Conservation (phyloP, 2,797 vertebrate species). For the Selene dorsalis region DNA sequence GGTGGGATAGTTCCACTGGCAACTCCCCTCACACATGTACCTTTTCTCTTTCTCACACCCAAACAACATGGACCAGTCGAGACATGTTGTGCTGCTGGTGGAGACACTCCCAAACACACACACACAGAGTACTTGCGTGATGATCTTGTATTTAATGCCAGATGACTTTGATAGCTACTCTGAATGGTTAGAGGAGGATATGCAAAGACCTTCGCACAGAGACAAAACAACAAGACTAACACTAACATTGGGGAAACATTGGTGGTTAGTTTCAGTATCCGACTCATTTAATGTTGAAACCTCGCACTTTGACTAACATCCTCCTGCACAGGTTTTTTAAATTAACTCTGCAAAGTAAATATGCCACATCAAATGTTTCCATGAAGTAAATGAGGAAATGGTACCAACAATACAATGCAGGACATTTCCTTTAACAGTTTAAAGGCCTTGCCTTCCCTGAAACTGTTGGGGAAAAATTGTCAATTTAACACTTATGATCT, state of each 20-base stretch:
- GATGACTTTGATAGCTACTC: not conserved
- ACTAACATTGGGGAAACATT: slow-evolving; percentile 39
- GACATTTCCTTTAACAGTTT: not conserved
- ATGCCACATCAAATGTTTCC: slow-evolving; percentile 26
- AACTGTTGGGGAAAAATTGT: not conserved
- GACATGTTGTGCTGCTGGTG: slow-evolving; percentile 19
- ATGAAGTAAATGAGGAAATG: not conserved
- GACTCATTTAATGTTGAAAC: slow-evolving; percentile 22
- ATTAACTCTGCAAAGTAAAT: not conserved
- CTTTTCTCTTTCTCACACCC: not conserved
- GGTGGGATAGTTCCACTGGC: not conserved
- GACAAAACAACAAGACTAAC: slow-evolving; percentile 20
- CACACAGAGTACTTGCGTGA: not conserved
- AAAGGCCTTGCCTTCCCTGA: not conserved
- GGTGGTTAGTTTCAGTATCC: slow-evolving; percentile 36
- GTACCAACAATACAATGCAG: not conserved
- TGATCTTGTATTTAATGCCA: not conserved
- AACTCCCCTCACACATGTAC: not conserved
- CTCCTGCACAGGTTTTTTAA: not conserved
- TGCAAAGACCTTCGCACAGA: not conserved
- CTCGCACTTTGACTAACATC: slow-evolving; percentile 40
- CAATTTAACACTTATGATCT: not conserved
- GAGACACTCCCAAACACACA: slow-evolving; percentile 20
- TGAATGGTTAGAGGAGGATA: not conserved
- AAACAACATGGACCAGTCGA: slow-evolving; percentile 21